Percentiles rank a stretch among this genome's conserved stretches.
These are phyloP conservation scores for Pitangus sulphuratus DNA, from an alignment of 2,797 vertebrate species.

Conservation along the genomic window DNA sequence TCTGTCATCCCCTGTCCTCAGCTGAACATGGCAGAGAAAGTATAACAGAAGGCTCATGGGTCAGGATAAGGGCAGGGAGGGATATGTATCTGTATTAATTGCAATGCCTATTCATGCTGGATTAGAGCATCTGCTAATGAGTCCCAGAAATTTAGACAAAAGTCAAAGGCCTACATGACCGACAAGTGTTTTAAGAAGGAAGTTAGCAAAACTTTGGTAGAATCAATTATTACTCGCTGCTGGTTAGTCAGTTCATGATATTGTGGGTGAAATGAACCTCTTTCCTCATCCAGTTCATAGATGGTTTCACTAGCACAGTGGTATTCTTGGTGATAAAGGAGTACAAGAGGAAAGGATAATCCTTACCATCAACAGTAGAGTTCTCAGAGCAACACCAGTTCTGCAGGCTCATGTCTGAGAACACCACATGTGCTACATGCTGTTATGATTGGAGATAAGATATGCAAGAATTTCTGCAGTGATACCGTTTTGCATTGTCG, in stretches of 20 bases:
- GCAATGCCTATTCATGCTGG: neutral
- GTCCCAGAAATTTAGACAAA: neutral
- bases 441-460: neutral
- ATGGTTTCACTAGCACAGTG: neutral
- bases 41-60: fast-evolving
- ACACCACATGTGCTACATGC: neutral
- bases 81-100: neutral
- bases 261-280: neutral
- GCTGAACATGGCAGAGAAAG: neutral
- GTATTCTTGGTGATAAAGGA: neutral
- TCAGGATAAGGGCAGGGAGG: neutral
- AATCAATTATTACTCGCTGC: neutral
- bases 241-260: neutral
- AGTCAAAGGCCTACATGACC: neutral
- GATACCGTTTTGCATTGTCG: neutral
- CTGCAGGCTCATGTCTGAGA: neutral
- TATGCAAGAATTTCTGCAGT: neutral
- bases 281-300: neutral
- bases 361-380: neutral
- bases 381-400: neutral
- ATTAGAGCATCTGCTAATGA: neutral
- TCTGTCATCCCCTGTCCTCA: neutral
- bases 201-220: neutral
- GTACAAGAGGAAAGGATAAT: neutral
- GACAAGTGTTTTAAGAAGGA: neutral